Conservation (phyloP, 2,113 vertebrate genomes). For the Malurus melanocephalus region DNA sequence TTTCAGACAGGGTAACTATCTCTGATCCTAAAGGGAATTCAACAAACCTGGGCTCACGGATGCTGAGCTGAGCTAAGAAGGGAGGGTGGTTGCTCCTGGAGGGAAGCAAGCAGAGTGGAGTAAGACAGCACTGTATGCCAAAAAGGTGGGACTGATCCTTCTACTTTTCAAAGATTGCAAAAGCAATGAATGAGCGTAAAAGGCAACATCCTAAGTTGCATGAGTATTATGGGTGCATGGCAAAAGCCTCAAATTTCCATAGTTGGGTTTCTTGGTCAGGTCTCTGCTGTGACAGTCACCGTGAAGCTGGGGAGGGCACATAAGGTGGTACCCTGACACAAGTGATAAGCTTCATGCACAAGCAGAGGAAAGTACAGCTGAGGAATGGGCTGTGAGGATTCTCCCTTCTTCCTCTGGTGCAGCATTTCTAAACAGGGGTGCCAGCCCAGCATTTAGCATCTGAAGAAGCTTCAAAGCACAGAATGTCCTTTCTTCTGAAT, state of each 20-base stretch:
- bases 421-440: neutral
- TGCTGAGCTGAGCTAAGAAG: neutral
- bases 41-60: neutral
- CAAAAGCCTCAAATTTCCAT: neutral
- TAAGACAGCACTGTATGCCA: neutral
- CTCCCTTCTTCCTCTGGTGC: neutral
- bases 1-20: neutral
- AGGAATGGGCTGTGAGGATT: neutral
- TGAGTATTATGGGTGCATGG: neutral
- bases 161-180: neutral
- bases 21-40: neutral
- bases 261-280: neutral
- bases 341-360: rapidly evolving
- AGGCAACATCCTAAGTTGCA: neutral
- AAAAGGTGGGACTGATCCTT: neutral
- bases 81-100: rapidly evolving
- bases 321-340: rapidly evolving
- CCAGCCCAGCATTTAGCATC: neutral
- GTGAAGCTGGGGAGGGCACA: neutral
- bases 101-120: rapidly evolving
- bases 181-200: neutral
- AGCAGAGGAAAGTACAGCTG: neutral
- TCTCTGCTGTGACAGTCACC: neutral
- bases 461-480: neutral
- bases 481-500: neutral